Evolutionary conservation across 2,888 invertebrate species (phyloP), one percentile per base, ranked within the genome.

Genomic region (Eupithecia subumbrata): DNA sequence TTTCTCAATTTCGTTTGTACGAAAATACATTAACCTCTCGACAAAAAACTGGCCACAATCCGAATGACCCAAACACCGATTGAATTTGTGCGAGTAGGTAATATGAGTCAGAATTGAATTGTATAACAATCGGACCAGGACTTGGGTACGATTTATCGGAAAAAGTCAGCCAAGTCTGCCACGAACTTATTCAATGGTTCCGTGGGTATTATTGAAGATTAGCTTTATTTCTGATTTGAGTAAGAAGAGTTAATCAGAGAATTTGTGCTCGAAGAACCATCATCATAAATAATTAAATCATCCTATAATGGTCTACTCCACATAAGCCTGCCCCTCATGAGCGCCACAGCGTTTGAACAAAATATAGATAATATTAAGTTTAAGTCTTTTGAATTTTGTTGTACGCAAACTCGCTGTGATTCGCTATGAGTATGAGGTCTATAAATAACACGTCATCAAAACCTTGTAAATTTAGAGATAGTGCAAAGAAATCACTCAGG

Each of bases 41-140:
- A 69, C 48, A 74, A 69, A 71, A 79, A 66, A 78, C 78, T 75
- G 64, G 76, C 75, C 76, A 78, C 77, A 73, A 79, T 76, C 77
- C 72, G 76, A 81, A 81, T 81, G 78, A 77, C 74, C 45, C 66
- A 71, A 79, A 69, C 73, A 72, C 48, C 69, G 76, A 79, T 79
- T 76, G 71, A 77, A 79, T 79, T 77, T 73, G 70, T 22, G 18
- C 71, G 71, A 76, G 72, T 60, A 43, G 68, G 43, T 68, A 68
- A 68, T 68, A 75, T 74, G 69, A 73, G 72, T 71, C 71, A 79
- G 85, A 87, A 89, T 87, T 87, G 83, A 87, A 87, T 85, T 85
- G 84, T 86, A 82, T 82, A 84, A 87, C 89, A 89, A 89, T 88
- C 85, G 86, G 82, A 85, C 84, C 85, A 80, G 78, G 79, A 80